A percentile compares a stretch with the other conserved stretches of the same genome.
Conservation (phyloP, 2,888 invertebrate species). For the Willowsia nigromaculata region DNA sequence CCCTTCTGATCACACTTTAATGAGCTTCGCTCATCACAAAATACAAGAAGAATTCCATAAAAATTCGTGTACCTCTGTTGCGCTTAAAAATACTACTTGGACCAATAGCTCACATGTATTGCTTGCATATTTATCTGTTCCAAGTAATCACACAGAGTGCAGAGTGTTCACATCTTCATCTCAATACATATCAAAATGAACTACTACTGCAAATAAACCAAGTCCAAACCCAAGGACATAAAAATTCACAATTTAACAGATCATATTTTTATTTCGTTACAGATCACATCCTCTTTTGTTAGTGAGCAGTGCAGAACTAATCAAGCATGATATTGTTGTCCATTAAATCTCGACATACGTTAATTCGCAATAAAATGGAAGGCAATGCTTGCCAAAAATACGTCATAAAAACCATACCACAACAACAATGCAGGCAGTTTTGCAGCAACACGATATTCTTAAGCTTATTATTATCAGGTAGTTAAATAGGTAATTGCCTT, state of each 20-base stretch:
- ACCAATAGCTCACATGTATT: not conserved
- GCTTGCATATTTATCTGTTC: not conserved
- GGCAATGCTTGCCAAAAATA: not conserved
- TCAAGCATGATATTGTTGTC: constrained; percentile 4
- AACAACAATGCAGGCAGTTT: too few relatives aligned
- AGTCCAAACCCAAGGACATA: constrained; percentile 25
- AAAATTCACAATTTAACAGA: constrained; percentile 7
- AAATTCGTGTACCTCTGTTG: too few relatives aligned
- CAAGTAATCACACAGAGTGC: not conserved
- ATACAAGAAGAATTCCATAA: not conserved
- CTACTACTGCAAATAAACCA: not conserved
- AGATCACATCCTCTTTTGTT: constrained; percentile 48
- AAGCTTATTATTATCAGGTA: too few relatives aligned
- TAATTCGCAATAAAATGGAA: not conserved
- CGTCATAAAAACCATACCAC: not conserved
- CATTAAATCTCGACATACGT: not conserved
- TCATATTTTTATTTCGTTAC: constrained; percentile 18
- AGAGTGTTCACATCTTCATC: too few relatives aligned
- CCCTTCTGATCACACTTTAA: constrained; percentile 11
- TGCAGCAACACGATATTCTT: too few relatives aligned
- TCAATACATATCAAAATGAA: not conserved
- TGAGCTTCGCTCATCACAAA: not conserved
- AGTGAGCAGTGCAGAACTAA: not conserved
- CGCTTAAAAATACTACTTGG: not conserved
- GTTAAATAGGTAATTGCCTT: not conserved